Base-by-base conservation (phyloP, 2,797 vertebrate genomes). In the Amniataba percoides region DNA sequence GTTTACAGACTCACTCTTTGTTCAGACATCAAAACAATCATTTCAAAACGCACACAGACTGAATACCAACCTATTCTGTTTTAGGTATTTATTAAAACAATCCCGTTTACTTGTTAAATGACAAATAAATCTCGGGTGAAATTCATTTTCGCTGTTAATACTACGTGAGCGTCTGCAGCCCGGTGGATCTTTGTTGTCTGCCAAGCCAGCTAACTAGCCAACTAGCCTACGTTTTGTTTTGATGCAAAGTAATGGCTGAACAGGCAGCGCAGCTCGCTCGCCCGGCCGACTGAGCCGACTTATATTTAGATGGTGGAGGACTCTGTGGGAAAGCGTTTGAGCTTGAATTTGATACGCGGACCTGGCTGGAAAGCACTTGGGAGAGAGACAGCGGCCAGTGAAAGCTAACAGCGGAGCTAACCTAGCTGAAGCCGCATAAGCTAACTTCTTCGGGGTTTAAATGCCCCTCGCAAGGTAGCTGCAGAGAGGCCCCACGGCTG, bases 191-290 rank as follows among this genome's bases (percentile, higher is more conserved):
- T 93, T 94, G 90, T 93, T 93, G 88, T 94, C 87, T 88, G 68
- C 77, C 57, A 70, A 55, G 42, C n/a, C 48, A 53, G 83, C 87
- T 80, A 84, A 67, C 91, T 81, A 90, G 89, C 89, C 65, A 76
- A 75, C 84, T 90, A 92, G 91, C 89, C 85, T 93, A 85, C 91
- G 90, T 93, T 91, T 86, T 94, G 86, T 94, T 93, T 68, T 93
- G 90, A 92, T 93, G 82, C 85, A 83, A 81, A 92, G 89, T 77
- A 92, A 93, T 88, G 91, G 92, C 93, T 88, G 87, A 68, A 86
- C 82, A 78, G 74, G 75, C 7, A 80, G 84, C 77, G n/a, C 40
- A 21, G 66, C 69, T 49, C 4, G 79, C 53, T 77, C 61, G 66
- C 82, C 81, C 73, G 57, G 23, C 36, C 60, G 67, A 61, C 73